phyloP scores from a whole-genome alignment of 2,797 vertebrate species.

The Pteropus rufus region DNA sequence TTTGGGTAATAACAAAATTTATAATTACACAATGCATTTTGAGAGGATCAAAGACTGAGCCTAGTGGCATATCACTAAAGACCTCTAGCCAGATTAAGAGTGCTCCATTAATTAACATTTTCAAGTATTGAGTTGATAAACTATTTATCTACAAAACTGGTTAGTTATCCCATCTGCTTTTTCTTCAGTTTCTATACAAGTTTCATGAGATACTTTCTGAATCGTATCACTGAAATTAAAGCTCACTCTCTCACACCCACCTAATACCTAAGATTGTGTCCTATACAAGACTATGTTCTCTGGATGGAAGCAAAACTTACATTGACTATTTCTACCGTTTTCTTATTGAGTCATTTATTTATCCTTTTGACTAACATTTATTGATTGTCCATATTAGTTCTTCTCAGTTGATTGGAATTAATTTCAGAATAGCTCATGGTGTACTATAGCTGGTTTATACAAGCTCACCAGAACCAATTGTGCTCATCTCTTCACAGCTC shows the following conservation, averaged over 20 bases:
- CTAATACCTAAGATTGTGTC: neutral
- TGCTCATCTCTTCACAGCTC: neutral
- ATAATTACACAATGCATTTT: neutral
- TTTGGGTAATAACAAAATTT: neutral
- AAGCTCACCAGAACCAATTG: neutral
- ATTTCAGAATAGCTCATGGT: neutral
- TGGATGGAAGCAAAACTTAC: neutral
- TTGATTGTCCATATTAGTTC: neutral
- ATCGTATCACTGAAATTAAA: neutral
- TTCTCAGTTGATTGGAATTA: neutral
- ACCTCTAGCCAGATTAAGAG: neutral
- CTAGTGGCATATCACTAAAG: neutral
- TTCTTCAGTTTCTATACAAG: neutral
- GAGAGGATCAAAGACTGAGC: conserved; percentile 4
- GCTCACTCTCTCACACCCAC: neutral
- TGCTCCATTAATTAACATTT: neutral
- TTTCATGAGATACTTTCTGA: neutral
- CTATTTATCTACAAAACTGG: neutral
- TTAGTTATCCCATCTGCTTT: neutral
- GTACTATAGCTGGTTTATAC: neutral
- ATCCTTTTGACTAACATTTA: conserved; percentile 1
- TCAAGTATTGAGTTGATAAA: neutral
- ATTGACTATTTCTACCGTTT: neutral
- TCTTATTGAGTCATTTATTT: neutral
- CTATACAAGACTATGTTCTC: neutral